A percentile compares a stretch with the other conserved stretches of the same genome.
Evolutionary conservation across 2,797 vertebrate genomes (phyloP).

Genomic region (Argyrosomus regius): DNA sequence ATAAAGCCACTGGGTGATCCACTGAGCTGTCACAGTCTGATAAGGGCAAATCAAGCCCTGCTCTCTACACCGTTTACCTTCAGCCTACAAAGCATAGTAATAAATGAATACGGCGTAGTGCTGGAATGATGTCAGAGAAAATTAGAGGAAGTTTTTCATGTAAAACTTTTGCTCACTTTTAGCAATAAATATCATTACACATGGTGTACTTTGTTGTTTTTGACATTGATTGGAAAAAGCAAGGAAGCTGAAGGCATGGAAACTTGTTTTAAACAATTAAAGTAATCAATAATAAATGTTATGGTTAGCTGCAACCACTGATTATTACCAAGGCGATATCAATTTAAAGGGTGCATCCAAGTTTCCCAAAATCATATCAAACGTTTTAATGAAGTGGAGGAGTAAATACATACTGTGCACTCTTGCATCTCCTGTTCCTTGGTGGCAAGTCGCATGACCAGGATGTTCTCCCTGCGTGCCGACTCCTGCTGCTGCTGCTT

Average conservation of each 20-base stretch:
- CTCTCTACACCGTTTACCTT: slow-evolving; percentile 26
- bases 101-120: not conserved
- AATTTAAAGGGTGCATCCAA: not conserved
- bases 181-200: not conserved
- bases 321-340: too few species aligned
- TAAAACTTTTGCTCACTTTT: not conserved
- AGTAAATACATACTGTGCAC: slow-evolving; percentile 93
- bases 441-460: slow-evolving; percentile 99
- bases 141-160: not conserved
- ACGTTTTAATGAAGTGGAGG: too few species aligned
- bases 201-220: too few species aligned
- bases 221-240: not conserved
- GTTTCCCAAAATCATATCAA: not conserved
- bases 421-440: slow-evolving; percentile 99
- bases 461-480: slow-evolving; percentile 97
- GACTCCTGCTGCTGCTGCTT: slow-evolving; percentile 99
- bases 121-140: not conserved
- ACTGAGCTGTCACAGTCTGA: slow-evolving; percentile 57
- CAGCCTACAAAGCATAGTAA: slow-evolving; percentile 5
- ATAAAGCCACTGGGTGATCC: slow-evolving; percentile 52
- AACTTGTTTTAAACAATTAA: not conserved
- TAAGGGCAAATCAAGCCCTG: slow-evolving; percentile 13
- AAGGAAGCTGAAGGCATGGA: not conserved
- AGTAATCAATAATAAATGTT: not conserved
- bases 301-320: not conserved